phyloP scores from a whole-genome alignment of 2,888 invertebrate genomes.

The Apamea sordens region DNA sequence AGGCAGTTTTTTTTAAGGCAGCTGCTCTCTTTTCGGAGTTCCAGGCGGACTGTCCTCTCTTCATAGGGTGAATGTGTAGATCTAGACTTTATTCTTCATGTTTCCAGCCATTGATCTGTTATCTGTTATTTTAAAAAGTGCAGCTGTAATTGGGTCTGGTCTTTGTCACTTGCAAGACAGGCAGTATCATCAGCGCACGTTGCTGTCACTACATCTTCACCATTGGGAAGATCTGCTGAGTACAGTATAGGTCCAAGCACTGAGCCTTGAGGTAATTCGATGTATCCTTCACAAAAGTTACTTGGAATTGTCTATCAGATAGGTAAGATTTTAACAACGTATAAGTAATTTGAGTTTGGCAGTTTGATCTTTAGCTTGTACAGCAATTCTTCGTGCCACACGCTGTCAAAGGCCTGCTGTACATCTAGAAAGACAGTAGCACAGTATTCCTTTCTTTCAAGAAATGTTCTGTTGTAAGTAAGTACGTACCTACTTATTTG shows the following conservation, averaged over 20 bases:
- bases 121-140: too few relatives aligned
- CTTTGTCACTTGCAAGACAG: not conserved
- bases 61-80: too few relatives aligned
- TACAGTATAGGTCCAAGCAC: constrained; percentile 2
- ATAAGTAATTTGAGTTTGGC: not conserved
- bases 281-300: not conserved
- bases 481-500: too few relatives aligned
- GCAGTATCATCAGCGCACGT: not conserved
- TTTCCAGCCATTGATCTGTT: too few relatives aligned
- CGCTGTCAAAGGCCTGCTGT: not conserved
- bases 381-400: not conserved
- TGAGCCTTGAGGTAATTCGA: not conserved
- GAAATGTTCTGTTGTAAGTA: too few relatives aligned
- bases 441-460: not conserved
- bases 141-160: too few relatives aligned
- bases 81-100: too few relatives aligned
- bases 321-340: not conserved
- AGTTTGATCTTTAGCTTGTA: not conserved
- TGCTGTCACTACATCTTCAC: not conserved
- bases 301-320: not conserved
- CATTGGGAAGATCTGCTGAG: not conserved
- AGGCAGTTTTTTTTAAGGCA: too few relatives aligned
- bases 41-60: too few relatives aligned
- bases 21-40: too few relatives aligned
- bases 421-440: not conserved